Evolutionary conservation across 2,113 vertebrate species (phyloP).

Genomic region (Strix uralensis): DNA sequence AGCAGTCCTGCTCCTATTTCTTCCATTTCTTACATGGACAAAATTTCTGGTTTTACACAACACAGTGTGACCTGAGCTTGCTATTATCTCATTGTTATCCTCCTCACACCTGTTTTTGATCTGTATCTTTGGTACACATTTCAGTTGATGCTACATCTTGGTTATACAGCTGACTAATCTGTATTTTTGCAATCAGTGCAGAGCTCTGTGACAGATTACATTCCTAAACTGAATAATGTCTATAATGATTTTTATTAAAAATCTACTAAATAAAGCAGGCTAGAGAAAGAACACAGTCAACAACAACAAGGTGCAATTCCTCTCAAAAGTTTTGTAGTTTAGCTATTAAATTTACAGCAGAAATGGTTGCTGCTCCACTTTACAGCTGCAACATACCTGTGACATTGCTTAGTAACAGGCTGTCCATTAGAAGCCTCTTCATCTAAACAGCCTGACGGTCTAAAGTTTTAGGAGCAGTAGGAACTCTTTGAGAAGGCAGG

Average conservation of each 20-base stretch:
- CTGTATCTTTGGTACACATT: neutral
- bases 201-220: neutral
- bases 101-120: neutral
- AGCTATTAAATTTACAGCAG: neutral
- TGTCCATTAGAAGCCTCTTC: neutral
- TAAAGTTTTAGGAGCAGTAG: neutral
- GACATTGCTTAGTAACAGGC: fast-evolving
- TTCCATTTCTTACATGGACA: neutral
- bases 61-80: neutral
- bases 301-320: neutral
- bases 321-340: neutral
- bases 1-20: neutral
- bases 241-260: neutral
- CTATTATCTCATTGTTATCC: neutral
- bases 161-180: neutral
- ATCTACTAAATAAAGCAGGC: neutral
- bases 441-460: neutral
- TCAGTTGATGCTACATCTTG: neutral
- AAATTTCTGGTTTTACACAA: neutral
- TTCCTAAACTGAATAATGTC: neutral
- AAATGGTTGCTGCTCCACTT: neutral
- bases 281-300: neutral
- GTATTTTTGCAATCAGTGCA: neutral
- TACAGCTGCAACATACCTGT: neutral
- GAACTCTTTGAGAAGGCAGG: neutral